phyloP scores from a whole-genome alignment of 30 jellyfish, hydroid and myxozoan genomes.

The Aurelia sp. region DNA sequence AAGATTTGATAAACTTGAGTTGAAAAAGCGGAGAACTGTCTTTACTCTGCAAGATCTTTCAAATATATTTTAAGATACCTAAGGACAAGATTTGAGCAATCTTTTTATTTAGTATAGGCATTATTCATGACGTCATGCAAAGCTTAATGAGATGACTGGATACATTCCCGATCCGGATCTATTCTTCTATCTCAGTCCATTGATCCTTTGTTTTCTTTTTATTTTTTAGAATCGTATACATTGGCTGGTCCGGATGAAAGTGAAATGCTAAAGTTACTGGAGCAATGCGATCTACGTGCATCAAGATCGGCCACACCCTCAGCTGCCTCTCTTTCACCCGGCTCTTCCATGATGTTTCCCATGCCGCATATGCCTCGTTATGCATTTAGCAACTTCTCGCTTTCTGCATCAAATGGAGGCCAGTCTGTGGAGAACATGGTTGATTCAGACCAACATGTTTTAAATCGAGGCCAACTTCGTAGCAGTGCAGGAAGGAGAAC shows the following conservation, averaged over 20 bases:
- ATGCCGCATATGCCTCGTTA: constrained; percentile 49
- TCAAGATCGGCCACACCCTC: constrained; percentile 96
- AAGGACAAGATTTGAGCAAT: no score
- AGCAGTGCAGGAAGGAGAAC: constrained; percentile 57
- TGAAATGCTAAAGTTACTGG: constrained; percentile 85
- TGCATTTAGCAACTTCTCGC: constrained; percentile 56
- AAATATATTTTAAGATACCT: no score
- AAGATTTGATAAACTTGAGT: no score
- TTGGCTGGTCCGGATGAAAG: constrained; percentile 89
- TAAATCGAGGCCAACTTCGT: constrained; percentile 53
- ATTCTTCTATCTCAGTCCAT: no score
- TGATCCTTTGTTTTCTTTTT: background rate
- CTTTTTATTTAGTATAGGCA: no score
- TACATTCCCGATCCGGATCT: no score
- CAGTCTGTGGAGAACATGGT: constrained; percentile 61
- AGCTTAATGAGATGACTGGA: no score
- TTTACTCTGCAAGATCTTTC: no score
- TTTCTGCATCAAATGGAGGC: constrained; percentile 62
- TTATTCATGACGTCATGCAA: no score
- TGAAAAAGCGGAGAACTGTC: no score
- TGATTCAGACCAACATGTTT: constrained; percentile 44
- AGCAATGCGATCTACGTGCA: constrained; percentile 86
- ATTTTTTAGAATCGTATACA: constrained; percentile 55
- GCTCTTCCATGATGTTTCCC: constrained; percentile 72
- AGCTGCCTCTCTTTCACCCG: constrained; percentile 81